Base-by-base conservation (phyloP, 2,888 invertebrate species). In the Macroteleia sp. region DNA sequence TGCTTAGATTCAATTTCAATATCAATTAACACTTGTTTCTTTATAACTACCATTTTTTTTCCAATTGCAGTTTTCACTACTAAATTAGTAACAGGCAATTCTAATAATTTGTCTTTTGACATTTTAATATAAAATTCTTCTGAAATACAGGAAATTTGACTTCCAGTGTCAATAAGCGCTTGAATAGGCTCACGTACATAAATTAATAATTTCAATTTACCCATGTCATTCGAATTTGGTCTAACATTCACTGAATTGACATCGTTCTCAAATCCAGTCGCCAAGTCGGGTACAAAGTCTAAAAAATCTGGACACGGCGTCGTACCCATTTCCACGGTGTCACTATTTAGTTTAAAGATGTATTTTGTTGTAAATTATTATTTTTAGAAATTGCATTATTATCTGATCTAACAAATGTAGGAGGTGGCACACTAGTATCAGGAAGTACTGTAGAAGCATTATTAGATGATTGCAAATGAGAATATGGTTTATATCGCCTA, bases 71-170 rank as follows among this genome's bases (percentile, higher is more conserved):
- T 62, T 25, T 30, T 12, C 14, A 73, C 16, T 9, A 50, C 2
- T 17, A 64, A 16, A 36, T 73, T 64, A 6, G 50, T 14, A 16
- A 73, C 25, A 6, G 64, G 73, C n/a, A 73, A 64, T 10, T 61
- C 64, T 1, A 34, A 20, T 17, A 71, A 17, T 14, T 46, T 46
- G 5, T 19, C 42, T 20, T 48, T 17, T n/a, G 16, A 10, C 28
- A 62, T 34, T 10, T 56, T 54, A 19, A 57, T 36, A 67, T 67
- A 59, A 22, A 42, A 66, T 3, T 25, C 14, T 36, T 74, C 59
- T 0, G 67, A 52, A 8, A 74, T 74, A 41, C 67, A 74, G 0
- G 67, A 66, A 6, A 66, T 36, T 30, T 74, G 57, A 52, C 74
- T 50, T 8, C 74, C 66, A 22, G 25, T 59, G 12, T 66, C 73